Evolutionary conservation across 2,888 invertebrate species (phyloP), one percentile per base, ranked within the genome.

Genomic region (Linnaemya vulpina): DNA sequence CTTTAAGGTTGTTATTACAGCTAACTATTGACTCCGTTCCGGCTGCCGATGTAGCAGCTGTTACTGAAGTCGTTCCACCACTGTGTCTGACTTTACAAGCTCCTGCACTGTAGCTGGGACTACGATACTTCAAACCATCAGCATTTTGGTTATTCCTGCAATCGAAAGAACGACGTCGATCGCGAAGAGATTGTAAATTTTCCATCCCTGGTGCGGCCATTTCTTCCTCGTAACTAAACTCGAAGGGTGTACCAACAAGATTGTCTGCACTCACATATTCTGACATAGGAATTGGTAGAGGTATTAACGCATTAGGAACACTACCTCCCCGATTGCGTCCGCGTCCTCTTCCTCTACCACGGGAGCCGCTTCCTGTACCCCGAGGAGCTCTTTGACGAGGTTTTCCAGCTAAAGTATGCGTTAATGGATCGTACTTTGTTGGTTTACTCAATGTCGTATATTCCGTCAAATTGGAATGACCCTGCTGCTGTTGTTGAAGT

Each of bases 191-290:
- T 89, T 96, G 95, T 13, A 97, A 92, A 91, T 96, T 96, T 89
- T 95, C 95, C 74, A 96, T 95, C 88, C 95, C 95, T 58, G 96
- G 95, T 17, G 95, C 95, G 84, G 96, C 96, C 82, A 96, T 95
- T 90, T 97, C 97, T 89, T 97, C 97, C 86, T 97, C 96, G 87
- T 96, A 96, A 91, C 97, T 95, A 87, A 96, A 94, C 91, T 96
- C 98, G 89, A 97, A 98, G 1, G 97, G 97, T 2, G 97, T 97
- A 10, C 97, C 97, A 9, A 95, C 95, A 49, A 97, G 93, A 90
- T 96, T 97, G 90, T 95, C 96, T 87, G 96, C 96, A 87, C 89
- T 89, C 9, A 91, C 91, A 3, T 96, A 92, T 11, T 91, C 91
- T 0, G 90, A 86, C 86, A 92, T 90, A n/a, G 92, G 88, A 4